A percentile compares a stretch with the other conserved stretches of the same genome.
phyloP scores from a whole-genome alignment of 2,113 vertebrate genomes.

The Cavia aperea region DNA sequence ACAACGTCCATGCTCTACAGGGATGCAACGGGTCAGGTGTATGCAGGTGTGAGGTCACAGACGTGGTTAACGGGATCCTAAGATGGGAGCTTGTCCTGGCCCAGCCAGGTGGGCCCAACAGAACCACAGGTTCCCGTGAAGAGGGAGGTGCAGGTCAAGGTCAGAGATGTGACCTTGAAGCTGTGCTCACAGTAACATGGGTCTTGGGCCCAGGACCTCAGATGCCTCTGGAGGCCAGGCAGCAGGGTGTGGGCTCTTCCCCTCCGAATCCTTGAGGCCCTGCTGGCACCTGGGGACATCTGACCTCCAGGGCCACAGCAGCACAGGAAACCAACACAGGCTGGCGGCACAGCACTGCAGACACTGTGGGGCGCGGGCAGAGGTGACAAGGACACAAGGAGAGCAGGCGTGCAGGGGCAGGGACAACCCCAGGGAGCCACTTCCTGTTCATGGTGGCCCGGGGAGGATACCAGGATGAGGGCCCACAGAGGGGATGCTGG shows the following conservation, averaged over 20 bases:
- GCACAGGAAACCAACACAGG: neutral
- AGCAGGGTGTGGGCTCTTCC: neutral
- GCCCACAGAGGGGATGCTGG: neutral
- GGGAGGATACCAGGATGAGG: neutral
- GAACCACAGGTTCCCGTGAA: neutral
- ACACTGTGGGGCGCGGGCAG: no score
- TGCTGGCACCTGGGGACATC: neutral
- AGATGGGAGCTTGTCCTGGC: neutral
- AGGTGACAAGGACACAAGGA: no score
- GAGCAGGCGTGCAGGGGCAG: neutral
- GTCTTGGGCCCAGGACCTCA: neutral
- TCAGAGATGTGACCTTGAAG: neutral
- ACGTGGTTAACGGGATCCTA: neutral
- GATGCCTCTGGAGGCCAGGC: neutral
- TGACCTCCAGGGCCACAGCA: neutral
- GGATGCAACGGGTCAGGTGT: neutral
- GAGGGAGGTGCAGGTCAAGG: neutral
- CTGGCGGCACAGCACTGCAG: no score
- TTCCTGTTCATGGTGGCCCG: neutral
- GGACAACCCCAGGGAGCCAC: neutral
- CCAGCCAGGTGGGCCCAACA: neutral
- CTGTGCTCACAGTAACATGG: neutral
- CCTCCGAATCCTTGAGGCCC: neutral
- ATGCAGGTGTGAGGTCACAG: neutral
- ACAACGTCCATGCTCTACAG: neutral